Base-by-base conservation (phyloP, 2,797 vertebrate species). In the Kryptopterus vitreolus region DNA sequence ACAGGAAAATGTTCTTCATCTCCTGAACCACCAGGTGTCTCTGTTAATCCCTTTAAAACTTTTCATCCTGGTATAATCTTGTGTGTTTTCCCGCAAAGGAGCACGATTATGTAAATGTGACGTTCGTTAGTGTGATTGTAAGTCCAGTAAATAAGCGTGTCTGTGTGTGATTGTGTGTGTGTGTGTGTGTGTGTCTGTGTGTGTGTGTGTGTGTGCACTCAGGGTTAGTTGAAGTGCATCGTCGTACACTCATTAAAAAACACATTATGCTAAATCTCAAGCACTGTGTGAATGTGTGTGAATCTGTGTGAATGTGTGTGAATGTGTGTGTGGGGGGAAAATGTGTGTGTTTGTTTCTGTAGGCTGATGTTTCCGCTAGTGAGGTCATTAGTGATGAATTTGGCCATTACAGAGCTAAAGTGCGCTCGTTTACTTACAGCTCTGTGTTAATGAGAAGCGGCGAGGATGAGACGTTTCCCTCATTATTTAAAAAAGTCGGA, bases 91-190 rank as follows among this genome's bases (percentile, higher is more conserved):
- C 12, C 50, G 33, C 29, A 70, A 50, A 70, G 26, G 48, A 55
- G 50, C 50, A 72, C 69, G 55, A 7, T 74, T 43, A 74, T 74
- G 72, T 59, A 59, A 91, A 90, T 84, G 58, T 46, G 81, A 86
- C 88, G 85, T 85, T 82, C 43, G 58, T 59, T 74, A 26, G 38
- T 74, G n/a, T 74, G 53, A 74, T 43, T 5, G n/a, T 2, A 53
- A 59, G 55, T 74, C 55, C 72, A 72, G 50, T 72, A 43, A 43
- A 43, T 43, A 43, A 43, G 38, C n/a, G n/a, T n/a, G n/a, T n/a
- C 48, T 33, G 48, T 29, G 18, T 20, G 16, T 11, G 6, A n/a
- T n/a, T n/a, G n/a, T n/a, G n/a, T n/a, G n/a, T 38, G 33, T 38
- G 58, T 16, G n/a, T 46, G 65, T 22, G 48, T 69, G 48, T 72